Conservation (phyloP, 2,888 invertebrate species). For the Listrodromus nycthemerus region DNA sequence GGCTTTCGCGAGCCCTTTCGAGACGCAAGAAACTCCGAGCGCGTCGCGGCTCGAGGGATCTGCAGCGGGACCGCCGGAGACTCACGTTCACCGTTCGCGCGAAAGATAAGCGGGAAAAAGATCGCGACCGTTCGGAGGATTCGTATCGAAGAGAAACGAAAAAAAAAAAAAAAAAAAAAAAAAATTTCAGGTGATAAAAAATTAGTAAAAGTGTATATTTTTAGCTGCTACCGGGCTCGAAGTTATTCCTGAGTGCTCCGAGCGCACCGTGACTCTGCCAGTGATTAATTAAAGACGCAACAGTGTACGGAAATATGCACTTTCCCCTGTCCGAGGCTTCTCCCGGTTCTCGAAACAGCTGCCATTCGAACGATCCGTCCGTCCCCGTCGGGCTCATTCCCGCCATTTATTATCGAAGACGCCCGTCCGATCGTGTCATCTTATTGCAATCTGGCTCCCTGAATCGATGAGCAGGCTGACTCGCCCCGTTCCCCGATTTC, state of each 20-base stretch:
- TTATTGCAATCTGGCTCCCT: constrained; percentile 49
- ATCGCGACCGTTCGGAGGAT: not conserved
- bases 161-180: not conserved
- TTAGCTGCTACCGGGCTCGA: not conserved
- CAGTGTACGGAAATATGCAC: not conserved
- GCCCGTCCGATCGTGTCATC: constrained; percentile 51
- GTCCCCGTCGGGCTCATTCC: constrained; percentile 20
- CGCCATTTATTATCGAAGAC: constrained; percentile 27
- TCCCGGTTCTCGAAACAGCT: constrained; percentile 21
- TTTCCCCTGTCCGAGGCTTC: constrained; percentile 1
- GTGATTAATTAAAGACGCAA: constrained; percentile 8
- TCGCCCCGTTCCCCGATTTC: constrained; percentile 52
- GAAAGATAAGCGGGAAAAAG: not conserved
- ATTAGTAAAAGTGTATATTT: not conserved
- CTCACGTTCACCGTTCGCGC: not conserved
- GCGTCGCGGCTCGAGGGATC: not conserved
- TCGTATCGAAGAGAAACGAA: not conserved
- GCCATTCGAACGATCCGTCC: constrained; percentile 38
- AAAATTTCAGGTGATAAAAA: not conserved
- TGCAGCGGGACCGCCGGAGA: not conserved
- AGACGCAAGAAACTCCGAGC: constrained; percentile 38
- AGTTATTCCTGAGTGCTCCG: not conserved
- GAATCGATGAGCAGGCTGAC: constrained; percentile 30
- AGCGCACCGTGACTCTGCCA: not conserved
- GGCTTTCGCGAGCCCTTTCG: constrained; percentile 29